These are phyloP conservation scores for Sylvilagus bachmani DNA, from an alignment of 2,113 vertebrate genomes.

Conservation along the genomic window DNA sequence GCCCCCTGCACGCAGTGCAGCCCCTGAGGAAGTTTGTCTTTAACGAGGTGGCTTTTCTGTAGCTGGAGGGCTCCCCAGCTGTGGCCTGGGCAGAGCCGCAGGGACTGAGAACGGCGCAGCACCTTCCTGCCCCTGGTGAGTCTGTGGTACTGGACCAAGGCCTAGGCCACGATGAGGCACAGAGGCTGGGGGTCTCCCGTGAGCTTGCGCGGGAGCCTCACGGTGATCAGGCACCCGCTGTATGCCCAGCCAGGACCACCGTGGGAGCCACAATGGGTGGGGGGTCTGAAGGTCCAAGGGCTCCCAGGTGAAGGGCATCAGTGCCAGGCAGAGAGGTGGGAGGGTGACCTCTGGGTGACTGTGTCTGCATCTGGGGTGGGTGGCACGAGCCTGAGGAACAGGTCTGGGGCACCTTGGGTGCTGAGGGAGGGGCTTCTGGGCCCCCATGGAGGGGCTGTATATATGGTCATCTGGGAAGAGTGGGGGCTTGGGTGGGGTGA, in stretches of 20 bases:
- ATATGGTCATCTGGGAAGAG: background rate
- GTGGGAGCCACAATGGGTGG: background rate
- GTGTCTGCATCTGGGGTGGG: background rate
- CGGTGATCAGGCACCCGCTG: background rate
- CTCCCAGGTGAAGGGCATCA: too few species aligned
- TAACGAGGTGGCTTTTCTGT: constrained; percentile 16
- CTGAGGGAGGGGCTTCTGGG: too few species aligned
- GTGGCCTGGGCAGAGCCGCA: background rate
- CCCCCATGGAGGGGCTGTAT: background rate
- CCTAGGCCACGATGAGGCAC: background rate
- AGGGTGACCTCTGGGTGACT: background rate
- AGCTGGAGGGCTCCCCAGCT: background rate
- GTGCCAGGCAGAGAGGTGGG: background rate
- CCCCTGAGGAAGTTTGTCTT: background rate
- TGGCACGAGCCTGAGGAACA: background rate
- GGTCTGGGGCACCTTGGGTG: too few species aligned
- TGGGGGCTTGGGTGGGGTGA: background rate
- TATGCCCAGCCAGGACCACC: background rate
- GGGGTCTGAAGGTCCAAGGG: background rate
- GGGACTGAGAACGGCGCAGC: background rate
- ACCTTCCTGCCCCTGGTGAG: constrained; percentile 7
- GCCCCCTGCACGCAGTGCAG: background rate
- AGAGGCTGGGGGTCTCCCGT: background rate
- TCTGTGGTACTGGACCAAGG: background rate
- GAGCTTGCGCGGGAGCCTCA: background rate